Conservation (phyloP, 2,113 vertebrate species). For the Malaclemys terrapin region DNA sequence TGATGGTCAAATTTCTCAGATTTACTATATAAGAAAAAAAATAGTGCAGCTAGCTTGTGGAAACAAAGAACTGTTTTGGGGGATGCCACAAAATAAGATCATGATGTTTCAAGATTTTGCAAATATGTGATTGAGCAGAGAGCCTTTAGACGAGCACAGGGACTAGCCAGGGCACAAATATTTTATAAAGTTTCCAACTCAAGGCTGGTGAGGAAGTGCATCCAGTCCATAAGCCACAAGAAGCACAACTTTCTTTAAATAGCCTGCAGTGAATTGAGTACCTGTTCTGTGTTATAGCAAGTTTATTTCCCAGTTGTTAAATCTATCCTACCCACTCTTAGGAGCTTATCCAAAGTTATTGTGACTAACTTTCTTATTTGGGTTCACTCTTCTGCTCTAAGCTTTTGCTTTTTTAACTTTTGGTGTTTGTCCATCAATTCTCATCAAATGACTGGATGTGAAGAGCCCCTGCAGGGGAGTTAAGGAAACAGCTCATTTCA, state of each 20-base stretch:
- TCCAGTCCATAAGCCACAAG: background rate
- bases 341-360: background rate
- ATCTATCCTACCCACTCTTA: background rate
- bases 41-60: background rate
- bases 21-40: background rate
- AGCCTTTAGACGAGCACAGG: background rate
- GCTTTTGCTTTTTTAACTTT: background rate
- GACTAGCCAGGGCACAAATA: background rate
- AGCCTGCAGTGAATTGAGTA: background rate
- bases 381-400: background rate
- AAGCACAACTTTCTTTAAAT: background rate
- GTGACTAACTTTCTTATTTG: background rate
- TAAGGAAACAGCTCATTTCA: background rate
- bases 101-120: background rate
- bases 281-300: background rate
- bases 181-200: background rate
- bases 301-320: background rate
- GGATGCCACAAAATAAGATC: background rate
- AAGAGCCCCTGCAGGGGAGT: background rate
- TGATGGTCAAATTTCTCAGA: background rate
- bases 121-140: background rate
- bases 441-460: background rate
- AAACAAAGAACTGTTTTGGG: background rate
- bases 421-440: background rate
- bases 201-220: background rate